phyloP scores from a whole-genome alignment of 2,113 vertebrate genomes.

The Dromiciops gliroides region DNA sequence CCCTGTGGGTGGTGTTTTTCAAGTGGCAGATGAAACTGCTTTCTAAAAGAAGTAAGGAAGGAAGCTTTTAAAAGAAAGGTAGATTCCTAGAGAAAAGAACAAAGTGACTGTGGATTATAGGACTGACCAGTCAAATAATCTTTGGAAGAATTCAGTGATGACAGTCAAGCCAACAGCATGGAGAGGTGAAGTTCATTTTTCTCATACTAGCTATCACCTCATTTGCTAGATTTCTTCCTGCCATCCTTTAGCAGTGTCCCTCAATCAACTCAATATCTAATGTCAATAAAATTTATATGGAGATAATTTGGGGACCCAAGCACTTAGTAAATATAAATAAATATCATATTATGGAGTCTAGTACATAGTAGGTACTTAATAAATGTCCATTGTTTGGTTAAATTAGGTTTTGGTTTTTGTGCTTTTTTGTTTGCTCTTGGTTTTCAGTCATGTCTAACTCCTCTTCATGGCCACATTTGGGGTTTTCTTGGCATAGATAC shows the following conservation, averaged over 20 bases:
- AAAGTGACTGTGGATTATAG: background rate
- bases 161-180: background rate
- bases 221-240: background rate
- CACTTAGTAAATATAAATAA: background rate
- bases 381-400: background rate
- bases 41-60: constrained; percentile 35
- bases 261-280: background rate
- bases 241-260: background rate
- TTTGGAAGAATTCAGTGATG: background rate
- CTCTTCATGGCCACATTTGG: too few relatives aligned
- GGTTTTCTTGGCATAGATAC: too few relatives aligned
- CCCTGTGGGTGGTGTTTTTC: background rate
- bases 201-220: background rate
- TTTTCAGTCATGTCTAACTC: background rate
- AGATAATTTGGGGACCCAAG: background rate
- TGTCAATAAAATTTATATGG: background rate
- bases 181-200: background rate
- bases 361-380: background rate
- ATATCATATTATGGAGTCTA: background rate
- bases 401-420: background rate
- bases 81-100: background rate
- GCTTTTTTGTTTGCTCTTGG: background rate
- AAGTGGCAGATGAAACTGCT: background rate
- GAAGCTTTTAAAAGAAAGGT: constrained; percentile 4
- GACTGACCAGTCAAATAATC: background rate